Conservation (phyloP, 2,113 vertebrate species). For the Oreochromis niloticus region DNA sequence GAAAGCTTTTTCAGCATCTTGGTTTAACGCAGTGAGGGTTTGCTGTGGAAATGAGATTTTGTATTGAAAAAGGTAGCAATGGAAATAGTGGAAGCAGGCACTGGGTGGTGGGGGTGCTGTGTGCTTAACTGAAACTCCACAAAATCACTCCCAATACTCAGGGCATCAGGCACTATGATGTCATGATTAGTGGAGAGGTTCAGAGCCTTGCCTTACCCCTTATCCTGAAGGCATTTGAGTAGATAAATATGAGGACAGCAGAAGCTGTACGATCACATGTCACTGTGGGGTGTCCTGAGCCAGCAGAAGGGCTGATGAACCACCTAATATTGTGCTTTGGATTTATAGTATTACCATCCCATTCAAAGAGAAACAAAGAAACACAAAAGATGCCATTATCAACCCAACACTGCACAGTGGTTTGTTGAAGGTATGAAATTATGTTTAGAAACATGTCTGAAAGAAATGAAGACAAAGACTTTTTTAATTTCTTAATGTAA, state of each 20-base stretch:
- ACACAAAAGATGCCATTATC: slow-evolving; percentile 1
- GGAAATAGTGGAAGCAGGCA: slow-evolving; percentile 44
- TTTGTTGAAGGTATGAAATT: slow-evolving; percentile 17
- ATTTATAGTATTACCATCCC: slow-evolving; percentile 27
- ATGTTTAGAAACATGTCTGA: slow-evolving; percentile 32
- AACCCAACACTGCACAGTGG: slow-evolving; percentile 17
- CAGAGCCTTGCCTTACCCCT: slow-evolving; percentile 63
- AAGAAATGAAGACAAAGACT: slow-evolving; percentile 41
- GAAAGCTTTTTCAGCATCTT: slow-evolving; percentile 54
- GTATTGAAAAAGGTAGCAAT: slow-evolving; percentile 21
- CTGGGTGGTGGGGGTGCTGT: slow-evolving; percentile 37
- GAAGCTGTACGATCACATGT: not conserved
- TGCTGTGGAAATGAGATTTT: slow-evolving; percentile 54
- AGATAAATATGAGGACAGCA: slow-evolving; percentile 3
- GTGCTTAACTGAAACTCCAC: slow-evolving; percentile 69
- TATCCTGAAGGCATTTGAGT: slow-evolving; percentile 24
- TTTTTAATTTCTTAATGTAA: slow-evolving; percentile 66
- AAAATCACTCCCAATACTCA: slow-evolving; percentile 73
- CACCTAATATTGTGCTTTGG: slow-evolving; percentile 29
- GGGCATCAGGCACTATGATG: slow-evolving; percentile 75
- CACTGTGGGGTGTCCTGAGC: not conserved
- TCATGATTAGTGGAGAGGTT: slow-evolving; percentile 74
- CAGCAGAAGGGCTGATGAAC: slow-evolving; percentile 37
- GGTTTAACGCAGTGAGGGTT: slow-evolving; percentile 24
- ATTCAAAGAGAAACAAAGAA: slow-evolving; percentile 29